Base-by-base conservation (phyloP, 2,888 invertebrate genomes). In the Torymus auratus region DNA sequence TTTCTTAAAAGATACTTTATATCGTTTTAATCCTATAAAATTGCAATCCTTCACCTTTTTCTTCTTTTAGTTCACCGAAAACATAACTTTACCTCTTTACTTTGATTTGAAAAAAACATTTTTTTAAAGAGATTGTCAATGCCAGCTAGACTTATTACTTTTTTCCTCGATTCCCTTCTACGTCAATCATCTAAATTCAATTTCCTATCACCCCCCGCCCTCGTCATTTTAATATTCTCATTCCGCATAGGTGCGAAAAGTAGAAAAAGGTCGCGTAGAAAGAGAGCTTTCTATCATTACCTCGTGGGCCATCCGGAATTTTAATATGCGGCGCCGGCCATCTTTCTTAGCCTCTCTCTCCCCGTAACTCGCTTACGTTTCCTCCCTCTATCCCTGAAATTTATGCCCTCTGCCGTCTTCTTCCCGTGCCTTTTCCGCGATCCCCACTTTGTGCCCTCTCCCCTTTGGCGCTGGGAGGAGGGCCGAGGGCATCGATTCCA, bases 301-400 rank as follows among this genome's bases (percentile, higher is more conserved):
- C 88, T 85, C 85, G 86, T 83, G 83, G 78, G 83, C 83, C 85
- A 84, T 81, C 84, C 85, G 87, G 88, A 88, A 88, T 88, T 88
- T 88, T 88, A 88, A 88, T 88, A 86, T 86, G 86, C 84, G 83
- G 64, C 2, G 61, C 69, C 76, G 41, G 56, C 68, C 64, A 62
- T 79, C 85, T 84, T 85, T 84, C 80, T 82, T 80, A 82, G 53
- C 65, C 73, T 41, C 41, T 41, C 28, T 28, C 41, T 41, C 7
- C 41, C 41, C 41, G 41, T 41, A 52, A 50, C 71, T 69, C 62
- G 62, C 73, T 82, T 81, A 65, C 82, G 73, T 81, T 81, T 82
- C 81, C 81, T 81, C 81, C 78, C 23, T 58, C 71, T 65, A 65
- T 52, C 74, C 52, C 62, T 79, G 80, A 82, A 84, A 85, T 84